These are phyloP conservation scores for Plecotus auritus DNA, from an alignment of 2,113 vertebrate genomes.

Conservation along the genomic window DNA sequence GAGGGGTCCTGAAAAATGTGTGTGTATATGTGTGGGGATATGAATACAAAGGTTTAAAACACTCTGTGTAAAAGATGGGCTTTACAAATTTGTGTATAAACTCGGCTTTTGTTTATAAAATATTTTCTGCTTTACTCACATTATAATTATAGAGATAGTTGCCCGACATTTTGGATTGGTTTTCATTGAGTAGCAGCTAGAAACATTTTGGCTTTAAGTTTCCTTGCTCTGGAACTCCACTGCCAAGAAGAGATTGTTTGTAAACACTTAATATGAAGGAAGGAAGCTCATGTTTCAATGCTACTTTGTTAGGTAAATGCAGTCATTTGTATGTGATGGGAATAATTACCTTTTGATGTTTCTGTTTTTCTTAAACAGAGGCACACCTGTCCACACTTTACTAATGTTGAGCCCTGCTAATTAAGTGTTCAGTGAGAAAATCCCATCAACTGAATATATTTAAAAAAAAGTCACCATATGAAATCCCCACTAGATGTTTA, in stretches of 20 bases:
- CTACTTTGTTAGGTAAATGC: neutral
- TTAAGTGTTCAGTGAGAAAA: slow-evolving; percentile 72
- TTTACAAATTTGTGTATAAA: neutral
- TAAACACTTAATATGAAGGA: neutral
- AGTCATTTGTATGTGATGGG: neutral
- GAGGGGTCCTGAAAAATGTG: neutral
- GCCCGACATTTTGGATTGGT: neutral
- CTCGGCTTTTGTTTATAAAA: neutral
- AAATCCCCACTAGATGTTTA: slow-evolving; percentile 73
- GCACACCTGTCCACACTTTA: slow-evolving; percentile 64
- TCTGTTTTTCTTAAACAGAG: slow-evolving; percentile 61
- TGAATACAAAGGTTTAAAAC: slow-evolving; percentile 34
- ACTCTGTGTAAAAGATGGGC: neutral
- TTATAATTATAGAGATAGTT: neutral
- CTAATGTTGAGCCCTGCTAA: slow-evolving; percentile 62
- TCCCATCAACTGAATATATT: slow-evolving; percentile 39
- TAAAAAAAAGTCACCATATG: slow-evolving; percentile 16
- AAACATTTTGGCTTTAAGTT: slow-evolving; percentile 3
- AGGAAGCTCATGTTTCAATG: neutral
- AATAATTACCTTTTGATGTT: slow-evolving; percentile 45
- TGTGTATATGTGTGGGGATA: neutral
- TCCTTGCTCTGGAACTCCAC: neutral
- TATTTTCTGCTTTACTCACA: neutral
- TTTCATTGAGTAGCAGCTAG: neutral
- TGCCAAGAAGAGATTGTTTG: neutral